Base-by-base conservation (phyloP, 2,888 invertebrate genomes). In the Pycnomerus fuliginosus region DNA sequence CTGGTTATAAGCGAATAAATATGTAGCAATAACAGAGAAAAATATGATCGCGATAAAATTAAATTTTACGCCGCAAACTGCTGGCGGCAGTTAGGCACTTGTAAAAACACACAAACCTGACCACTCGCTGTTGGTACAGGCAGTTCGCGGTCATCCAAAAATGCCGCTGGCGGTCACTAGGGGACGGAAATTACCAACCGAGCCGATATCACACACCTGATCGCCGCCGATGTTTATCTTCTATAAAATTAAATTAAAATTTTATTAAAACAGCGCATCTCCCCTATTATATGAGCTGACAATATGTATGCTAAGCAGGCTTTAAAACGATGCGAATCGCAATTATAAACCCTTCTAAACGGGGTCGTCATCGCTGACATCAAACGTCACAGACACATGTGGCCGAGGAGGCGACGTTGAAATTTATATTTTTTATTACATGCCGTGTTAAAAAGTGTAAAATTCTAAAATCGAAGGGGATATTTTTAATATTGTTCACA, bases 251-350 rank as follows among this genome's bases (percentile, higher is more conserved):
- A n/a, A n/a, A n/a, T n/a, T n/a, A n/a, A n/a, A n/a, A n/a, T n/a
- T n/a, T n/a, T n/a, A n/a, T n/a, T n/a, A n/a, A n/a, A n/a, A n/a
- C n/a, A n/a, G n/a, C n/a, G n/a, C n/a, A n/a, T n/a, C n/a, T n/a
- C n/a, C n/a, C n/a, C n/a, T n/a, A n/a, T n/a, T n/a, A 66, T 65
- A 67, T 58, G 62, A 64, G 66, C 68, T 57, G 67, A 67, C 67
- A 69, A 70, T 70, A 69, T 68, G 68, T 70, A 70, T 70, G 70
- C 70, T 68, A 70, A 70, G 68, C 64, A 69, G 67, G 60, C 57
- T 62, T 52, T 62, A 61, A 63, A 68, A 56, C 66, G 64, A 60
- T 65, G 58, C 64, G 56, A 64, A 64, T 67, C 58, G 62, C 68
- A 70, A 71, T 70, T 71, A 70, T 62, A 63, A 68, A 67, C 68